Evolutionary conservation across 2,888 invertebrate genomes (phyloP).

Genomic region (Agrilus cyanescens): DNA sequence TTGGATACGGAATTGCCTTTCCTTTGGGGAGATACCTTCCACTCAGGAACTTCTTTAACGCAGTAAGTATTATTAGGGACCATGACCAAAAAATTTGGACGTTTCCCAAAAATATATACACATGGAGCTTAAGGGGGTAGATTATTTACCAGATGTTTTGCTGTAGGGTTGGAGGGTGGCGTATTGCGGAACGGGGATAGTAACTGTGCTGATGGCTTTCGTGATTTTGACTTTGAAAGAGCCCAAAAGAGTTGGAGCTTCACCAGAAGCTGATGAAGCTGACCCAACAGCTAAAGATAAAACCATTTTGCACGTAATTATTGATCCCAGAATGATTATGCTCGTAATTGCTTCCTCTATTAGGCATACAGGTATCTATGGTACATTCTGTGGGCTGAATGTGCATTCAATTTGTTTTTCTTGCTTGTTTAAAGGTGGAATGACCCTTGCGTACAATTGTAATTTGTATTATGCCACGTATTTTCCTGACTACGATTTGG

Average conservation of each 20-base stretch:
- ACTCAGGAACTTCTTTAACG: constrained; percentile 55
- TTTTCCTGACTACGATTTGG: constrained; percentile 80
- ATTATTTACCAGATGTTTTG: constrained; percentile 6
- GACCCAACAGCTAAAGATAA: constrained; percentile 30
- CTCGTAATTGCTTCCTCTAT: constrained; percentile 79
- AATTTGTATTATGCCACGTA: constrained; percentile 80
- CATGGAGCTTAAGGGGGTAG: not conserved
- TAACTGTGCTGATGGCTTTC: constrained; percentile 58
- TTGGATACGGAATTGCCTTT: constrained; percentile 86
- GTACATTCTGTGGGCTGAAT: too few species aligned
- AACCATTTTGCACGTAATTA: constrained; percentile 49
- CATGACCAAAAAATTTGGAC: not conserved
- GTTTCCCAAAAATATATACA: not conserved
- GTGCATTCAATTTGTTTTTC: constrained; percentile 5
- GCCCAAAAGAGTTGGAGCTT: constrained; percentile 63
- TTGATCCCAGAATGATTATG: constrained; percentile 66
- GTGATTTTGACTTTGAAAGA: constrained; percentile 67
- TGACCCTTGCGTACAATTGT: constrained; percentile 86
- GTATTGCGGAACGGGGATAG: constrained; percentile 67
- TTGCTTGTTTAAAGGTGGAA: constrained; percentile 54
- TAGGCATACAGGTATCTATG: constrained; percentile 66
- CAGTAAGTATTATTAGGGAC: constrained; percentile 46
- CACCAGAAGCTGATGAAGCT: constrained; percentile 39
- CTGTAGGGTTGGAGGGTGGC: constrained; percentile 70
- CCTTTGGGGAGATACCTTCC: constrained; percentile 83